Base-by-base conservation (phyloP, 92 coral and sea anemone genomes). In the Nematostella vectensis region DNA sequence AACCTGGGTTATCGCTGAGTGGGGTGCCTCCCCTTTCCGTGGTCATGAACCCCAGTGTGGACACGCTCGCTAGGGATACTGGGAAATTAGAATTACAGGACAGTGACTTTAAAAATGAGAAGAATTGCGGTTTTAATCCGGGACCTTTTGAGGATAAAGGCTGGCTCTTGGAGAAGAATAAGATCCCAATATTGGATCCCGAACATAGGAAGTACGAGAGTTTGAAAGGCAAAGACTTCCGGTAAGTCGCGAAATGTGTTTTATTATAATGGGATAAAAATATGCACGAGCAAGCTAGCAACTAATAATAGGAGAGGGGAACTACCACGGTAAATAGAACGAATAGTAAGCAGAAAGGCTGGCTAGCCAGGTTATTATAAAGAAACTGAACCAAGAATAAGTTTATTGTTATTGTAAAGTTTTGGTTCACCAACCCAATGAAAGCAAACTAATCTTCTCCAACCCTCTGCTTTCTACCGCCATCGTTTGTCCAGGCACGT, bases 121-220 rank as follows among this genome's bases (percentile, higher is more conserved):
- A 61, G 18, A 70, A 62, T 47, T 66, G 76, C 29, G 98, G 98
- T n/a, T 91, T 72, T 86, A 73, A 75, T 48, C 98, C 98, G 55
- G 98, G 98, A 61, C 95, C 91, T 38, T 78, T 53, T 57, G 86
- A 78, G 47, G 54, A 62, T 30, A 77, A 70, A 62, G 89, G 98
- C 31, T 85, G 89, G 89, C 72, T 86, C 47, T 38, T 86, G 68
- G 96, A 81, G 50, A 81, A 70, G 68, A 91, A 91, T 63, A 87
- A 83, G 56, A 76, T 91, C 52, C 91, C 98, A 0, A 72, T 78
- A 31, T 59, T 45, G 11, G 83, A 70, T 61, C 86, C 79, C 16
- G 75, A 76, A 19, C 79, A 68, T 55, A 43, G 60, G 60, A 69
- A 63, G 43, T 77, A 67, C 59, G 75, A 67, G 62, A 58, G 36